Percentiles rank a stretch among this genome's conserved stretches.
phyloP scores from a whole-genome alignment of 1,140 invertebrate genomes.

The Penaeus indicus region DNA sequence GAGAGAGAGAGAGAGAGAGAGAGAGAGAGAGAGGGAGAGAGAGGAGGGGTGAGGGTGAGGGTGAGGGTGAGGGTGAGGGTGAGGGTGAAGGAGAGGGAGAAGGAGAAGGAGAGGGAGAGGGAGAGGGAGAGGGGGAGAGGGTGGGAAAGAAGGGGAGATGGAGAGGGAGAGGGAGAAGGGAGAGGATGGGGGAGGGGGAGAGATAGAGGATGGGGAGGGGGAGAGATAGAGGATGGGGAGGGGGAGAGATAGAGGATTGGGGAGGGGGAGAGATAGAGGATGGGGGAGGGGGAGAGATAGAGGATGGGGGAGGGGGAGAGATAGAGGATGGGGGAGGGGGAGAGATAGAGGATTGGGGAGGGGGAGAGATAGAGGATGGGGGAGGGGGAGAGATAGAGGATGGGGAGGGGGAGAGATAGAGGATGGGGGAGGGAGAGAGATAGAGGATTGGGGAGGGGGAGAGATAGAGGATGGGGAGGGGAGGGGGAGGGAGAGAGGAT shows the following conservation, averaged over 20 bases:
- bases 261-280: too few species aligned
- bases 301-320: background rate
- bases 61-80: background rate
- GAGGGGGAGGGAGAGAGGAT: background rate
- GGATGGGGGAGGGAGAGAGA: too few species aligned
- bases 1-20: background rate
- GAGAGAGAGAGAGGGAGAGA: background rate
- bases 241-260: too few species aligned
- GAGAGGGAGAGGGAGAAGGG: background rate
- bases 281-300: background rate
- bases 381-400: too few species aligned
- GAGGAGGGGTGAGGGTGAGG: background rate
- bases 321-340: background rate
- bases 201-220: background rate
- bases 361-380: background rate
- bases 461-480: too few species aligned
- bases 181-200: background rate
- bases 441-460: too few species aligned
- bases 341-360: background rate
- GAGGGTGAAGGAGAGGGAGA: background rate
- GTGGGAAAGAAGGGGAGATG: background rate
- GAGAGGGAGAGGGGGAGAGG: background rate
- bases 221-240: background rate
- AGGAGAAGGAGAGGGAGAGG: background rate
- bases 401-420: too few species aligned